These are phyloP conservation scores for Carettochelys insculpta DNA, from an alignment of 2,113 vertebrate species.

Conservation along the genomic window DNA sequence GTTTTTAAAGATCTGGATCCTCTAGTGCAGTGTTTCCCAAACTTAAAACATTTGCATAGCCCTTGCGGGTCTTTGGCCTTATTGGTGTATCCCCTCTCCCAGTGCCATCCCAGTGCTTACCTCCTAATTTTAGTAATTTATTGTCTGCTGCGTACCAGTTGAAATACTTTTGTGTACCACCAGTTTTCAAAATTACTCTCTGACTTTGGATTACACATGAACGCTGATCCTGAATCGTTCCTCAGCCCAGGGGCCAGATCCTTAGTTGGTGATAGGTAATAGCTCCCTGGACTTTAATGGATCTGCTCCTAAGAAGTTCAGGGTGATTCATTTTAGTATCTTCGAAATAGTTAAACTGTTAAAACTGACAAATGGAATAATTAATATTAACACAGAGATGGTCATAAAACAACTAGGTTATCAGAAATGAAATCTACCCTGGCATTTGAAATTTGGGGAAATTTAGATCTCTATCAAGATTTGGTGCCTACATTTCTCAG, in stretches of 20 bases:
- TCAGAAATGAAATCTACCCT: accelerated
- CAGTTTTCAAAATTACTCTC: slow-evolving; percentile 12
- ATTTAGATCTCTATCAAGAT: not conserved
- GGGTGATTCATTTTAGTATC: not conserved
- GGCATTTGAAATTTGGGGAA: not conserved
- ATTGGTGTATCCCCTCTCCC: too few relatives aligned
- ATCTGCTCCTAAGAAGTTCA: not conserved
- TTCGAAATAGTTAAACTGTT: not conserved
- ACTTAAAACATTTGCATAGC: too few relatives aligned
- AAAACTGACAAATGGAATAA: not conserved
- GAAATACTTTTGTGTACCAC: too few relatives aligned
- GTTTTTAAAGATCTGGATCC: not conserved
- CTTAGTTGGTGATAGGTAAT: not conserved
- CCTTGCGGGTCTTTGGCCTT: too few relatives aligned
- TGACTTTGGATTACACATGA: not conserved
- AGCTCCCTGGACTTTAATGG: not conserved
- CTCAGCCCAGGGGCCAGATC: not conserved
- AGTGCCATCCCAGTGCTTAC: too few relatives aligned
- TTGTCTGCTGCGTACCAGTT: too few relatives aligned
- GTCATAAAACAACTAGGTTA: not conserved
- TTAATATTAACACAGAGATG: not conserved
- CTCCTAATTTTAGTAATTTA: too few relatives aligned
- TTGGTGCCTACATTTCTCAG: not conserved
- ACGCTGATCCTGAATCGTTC: not conserved
- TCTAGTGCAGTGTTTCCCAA: not conserved